Evolutionary conservation across 2,888 invertebrate species (phyloP), one percentile per base, ranked within the genome.

Genomic region (Physocephala rufipes): DNA sequence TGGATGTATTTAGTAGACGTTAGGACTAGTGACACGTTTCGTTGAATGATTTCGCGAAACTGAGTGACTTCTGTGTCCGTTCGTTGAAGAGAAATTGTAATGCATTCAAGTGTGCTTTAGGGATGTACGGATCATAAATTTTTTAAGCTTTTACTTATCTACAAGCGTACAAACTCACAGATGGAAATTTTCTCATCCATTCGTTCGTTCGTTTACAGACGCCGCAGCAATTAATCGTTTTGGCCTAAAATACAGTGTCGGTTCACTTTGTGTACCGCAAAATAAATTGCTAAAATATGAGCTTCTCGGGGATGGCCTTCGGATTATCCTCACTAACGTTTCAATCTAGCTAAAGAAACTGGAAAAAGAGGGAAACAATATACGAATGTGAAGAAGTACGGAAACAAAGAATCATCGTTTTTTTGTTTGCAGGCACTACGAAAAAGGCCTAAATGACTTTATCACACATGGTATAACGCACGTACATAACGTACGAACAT

Each of bases 241-340:
- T 36, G 58, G 66, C 36, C 66, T 45, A 21, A 45, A 51, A 21
- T 61, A 19, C n/a, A 28, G 26, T 15, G 45, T 51, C 61, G 16
- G 47, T 28, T 62, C 28, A 53, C 67, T 62, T 62, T 62, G 51
- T 51, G 21, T 62, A 51, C 36, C 51, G 19, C 51, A 68, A 19
- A 67, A 71, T 71, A 71, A 71, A 71, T 67, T 63, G 71, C 67
- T 63, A 47, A 71, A 67, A 62, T 71, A 66, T 66, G 51, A 61
- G 59, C n/a, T n/a, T 64, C 15, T 19, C 19, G 21, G 43, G 15
- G 24, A 43, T 36, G 62, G 19, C 15, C 21, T 45, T 43, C 9
- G 43, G 21, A 5, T 12, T 15, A 55, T 7, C 12, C 15, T 30
- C n/a, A 13, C 21, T 28, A n/a, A 30, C 49, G 19, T n/a, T 49